Percentiles rank a stretch among this genome's conserved stretches.
phyloP scores from a whole-genome alignment of 2,888 invertebrate species.

The Ochropacha duplaris region DNA sequence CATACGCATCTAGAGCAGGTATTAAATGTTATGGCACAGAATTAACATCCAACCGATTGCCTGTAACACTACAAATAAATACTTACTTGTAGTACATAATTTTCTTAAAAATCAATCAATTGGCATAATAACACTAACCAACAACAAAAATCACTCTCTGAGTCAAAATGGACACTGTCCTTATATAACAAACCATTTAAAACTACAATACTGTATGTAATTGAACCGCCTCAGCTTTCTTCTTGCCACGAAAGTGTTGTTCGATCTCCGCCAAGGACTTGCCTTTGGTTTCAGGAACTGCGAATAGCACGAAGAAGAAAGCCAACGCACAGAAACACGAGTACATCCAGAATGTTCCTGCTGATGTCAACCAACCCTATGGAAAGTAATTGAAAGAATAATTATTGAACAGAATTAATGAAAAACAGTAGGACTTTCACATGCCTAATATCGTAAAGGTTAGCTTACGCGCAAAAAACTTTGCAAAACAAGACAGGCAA shows the following conservation, averaged over 20 bases:
- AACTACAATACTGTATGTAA: constrained; percentile 30
- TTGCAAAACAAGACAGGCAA: too few species aligned
- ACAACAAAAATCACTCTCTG: neutral
- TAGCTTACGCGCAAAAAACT: too few species aligned
- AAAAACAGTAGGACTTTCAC: too few species aligned
- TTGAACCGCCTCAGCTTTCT: constrained; percentile 45
- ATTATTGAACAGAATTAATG: neutral
- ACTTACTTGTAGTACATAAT: neutral
- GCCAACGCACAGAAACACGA: constrained; percentile 74
- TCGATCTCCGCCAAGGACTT: constrained; percentile 86
- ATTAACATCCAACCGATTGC: neutral
- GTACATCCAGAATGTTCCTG: constrained; percentile 83
- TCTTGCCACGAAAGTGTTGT: constrained; percentile 68
- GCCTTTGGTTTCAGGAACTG: constrained; percentile 88
- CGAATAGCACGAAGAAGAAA: constrained; percentile 77
- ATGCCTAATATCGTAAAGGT: too few species aligned
- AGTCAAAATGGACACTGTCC: neutral
- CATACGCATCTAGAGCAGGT: neutral
- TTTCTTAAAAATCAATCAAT: neutral
- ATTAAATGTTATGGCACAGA: neutral
- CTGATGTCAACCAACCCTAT: constrained; percentile 71
- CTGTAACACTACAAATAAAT: neutral
- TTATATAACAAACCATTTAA: neutral
- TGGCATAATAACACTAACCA: neutral
- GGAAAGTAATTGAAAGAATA: constrained; percentile 10